These are phyloP conservation scores for Sinocyclocheilus maitianheensis DNA, from an alignment of 2,113 vertebrate species.

Conservation along the genomic window DNA sequence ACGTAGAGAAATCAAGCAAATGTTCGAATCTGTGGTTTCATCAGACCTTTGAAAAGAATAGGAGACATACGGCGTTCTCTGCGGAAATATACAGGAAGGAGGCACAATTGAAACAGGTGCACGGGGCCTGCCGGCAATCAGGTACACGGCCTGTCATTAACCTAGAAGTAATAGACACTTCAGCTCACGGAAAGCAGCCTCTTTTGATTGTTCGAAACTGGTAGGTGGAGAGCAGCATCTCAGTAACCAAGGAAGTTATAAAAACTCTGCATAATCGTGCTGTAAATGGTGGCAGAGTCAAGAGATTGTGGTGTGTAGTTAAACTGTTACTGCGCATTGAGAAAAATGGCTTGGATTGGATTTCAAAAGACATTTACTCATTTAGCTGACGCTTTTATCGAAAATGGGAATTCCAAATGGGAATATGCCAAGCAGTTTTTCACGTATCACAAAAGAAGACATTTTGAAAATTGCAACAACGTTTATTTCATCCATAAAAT, in stretches of 20 bases:
- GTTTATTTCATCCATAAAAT: neutral
- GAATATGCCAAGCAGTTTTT: neutral
- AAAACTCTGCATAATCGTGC: neutral
- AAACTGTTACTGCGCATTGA: neutral
- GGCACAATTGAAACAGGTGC: constrained; percentile 14
- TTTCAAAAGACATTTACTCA: neutral
- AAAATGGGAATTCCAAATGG: neutral
- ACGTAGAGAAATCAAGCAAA: neutral
- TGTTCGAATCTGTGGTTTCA: neutral
- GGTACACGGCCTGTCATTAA: constrained; percentile 26
- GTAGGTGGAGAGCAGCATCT: neutral
- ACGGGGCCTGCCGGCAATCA: constrained; percentile 22
- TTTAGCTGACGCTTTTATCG: neutral
- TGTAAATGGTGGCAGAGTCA: neutral
- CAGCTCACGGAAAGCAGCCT: neutral
- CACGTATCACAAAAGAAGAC: too few relatives aligned
- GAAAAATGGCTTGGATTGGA: neutral
- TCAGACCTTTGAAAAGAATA: neutral
- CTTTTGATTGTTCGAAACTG: constrained; percentile 27
- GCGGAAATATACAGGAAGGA: constrained; percentile 1
- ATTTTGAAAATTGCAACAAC: too few relatives aligned
- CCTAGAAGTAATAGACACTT: constrained; percentile 11
- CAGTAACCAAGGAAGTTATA: neutral
- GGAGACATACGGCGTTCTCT: neutral
- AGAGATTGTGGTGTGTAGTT: neutral